A percentile compares a stretch with the other conserved stretches of the same genome.
Evolutionary conservation across 2,113 vertebrate genomes (phyloP).

Genomic region (Rhombomys opimus): DNA sequence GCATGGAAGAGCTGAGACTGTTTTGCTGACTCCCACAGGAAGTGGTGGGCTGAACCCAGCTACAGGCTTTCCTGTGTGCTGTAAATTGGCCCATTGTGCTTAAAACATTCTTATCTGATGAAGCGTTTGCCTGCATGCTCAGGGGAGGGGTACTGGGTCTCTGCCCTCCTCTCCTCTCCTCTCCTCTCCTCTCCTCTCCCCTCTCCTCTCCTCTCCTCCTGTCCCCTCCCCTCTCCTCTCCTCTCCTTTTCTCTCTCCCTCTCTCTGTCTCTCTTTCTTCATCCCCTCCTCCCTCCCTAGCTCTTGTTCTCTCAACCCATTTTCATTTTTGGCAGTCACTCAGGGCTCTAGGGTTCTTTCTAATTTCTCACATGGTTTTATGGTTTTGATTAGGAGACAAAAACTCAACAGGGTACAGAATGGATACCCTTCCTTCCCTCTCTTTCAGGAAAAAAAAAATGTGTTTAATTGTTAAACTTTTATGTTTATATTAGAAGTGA

Average conservation of each 20-base stretch:
- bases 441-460: background rate
- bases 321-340: conserved; percentile 4
- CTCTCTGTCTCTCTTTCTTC: background rate
- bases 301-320: background rate
- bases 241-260: background rate
- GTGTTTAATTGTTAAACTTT: conserved; percentile 11
- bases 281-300: background rate
- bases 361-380: conserved; percentile 55
- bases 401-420: conserved; percentile 33
- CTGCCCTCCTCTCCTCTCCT: background rate
- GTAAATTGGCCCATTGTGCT: conserved; percentile 62
- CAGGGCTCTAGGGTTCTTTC: conserved; percentile 41
- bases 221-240: background rate
- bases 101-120: conserved; percentile 81
- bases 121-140: conserved; percentile 57
- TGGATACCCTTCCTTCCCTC: background rate
- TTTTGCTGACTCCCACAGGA: conserved; percentile 80
- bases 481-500: background rate
- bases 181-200: background rate
- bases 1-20: conserved; percentile 62
- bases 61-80: conserved; percentile 74
- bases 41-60: conserved; percentile 46
- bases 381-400: conserved; percentile 58
- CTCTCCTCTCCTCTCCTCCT: too few relatives aligned
- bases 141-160: conserved; percentile 11